Evolutionary conservation across 2,113 vertebrate genomes (phyloP), one percentile per base, ranked within the genome.

Genomic region (Prionailurus viverrinus): DNA sequence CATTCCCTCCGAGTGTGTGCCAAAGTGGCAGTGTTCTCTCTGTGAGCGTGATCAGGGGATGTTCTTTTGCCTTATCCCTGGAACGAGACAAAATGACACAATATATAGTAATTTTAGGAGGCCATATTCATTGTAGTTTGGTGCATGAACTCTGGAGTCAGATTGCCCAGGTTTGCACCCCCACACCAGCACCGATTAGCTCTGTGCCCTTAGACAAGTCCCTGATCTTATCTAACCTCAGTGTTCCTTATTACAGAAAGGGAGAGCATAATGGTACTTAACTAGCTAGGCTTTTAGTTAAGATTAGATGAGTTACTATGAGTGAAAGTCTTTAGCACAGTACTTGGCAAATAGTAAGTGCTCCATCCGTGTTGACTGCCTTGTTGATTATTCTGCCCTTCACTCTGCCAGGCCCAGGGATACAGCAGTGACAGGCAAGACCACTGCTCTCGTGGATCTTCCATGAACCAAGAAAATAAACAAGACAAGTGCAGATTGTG

Each of bases 1-100:
- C 15, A 14, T 58, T 7, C 3, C 1, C 4, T 5, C 33, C 3
- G 8, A 14, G 5, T 4, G 18, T 33, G 21, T 53, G 15, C 73
- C 12, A 27, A 66, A 63, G 29, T 25, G 3, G 13, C 76, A 69
- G 21, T 51, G n/a, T 29, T 94, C 51, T 84, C 58, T 69, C 12
- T 51, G 31, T 73, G 61, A 69, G 12, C 65, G 1, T 31, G 13
- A 63, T 14, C 33, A 78, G 51, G 82, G 1, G 8, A 5, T 51
- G 15, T 68, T 48, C n/a, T 66, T 82, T 61, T 85, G 61, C 21
- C 76, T 84, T 74, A 25, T 74, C 27, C 21, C 14, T 63, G 36
- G 61, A 82, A 94, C 51, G 21, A 39, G 63, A 39, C 16, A 69
- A 87, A 84, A 71, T 58, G 29, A 33, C 53, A 18, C n/a, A 45